phyloP scores from a whole-genome alignment of 1,140 invertebrate genomes.

The Mylabris phalerata region DNA sequence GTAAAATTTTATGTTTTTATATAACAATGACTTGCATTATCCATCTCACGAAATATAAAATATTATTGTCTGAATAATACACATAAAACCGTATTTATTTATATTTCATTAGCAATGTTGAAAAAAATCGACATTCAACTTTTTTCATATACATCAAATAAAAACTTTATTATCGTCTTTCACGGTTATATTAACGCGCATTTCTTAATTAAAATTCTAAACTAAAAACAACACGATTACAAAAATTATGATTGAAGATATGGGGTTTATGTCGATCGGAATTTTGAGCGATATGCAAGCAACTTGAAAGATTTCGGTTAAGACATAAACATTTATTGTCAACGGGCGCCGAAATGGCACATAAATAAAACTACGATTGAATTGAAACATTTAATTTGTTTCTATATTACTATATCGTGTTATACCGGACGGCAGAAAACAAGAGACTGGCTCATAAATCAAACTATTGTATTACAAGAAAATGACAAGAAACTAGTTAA shows the following conservation, averaged over 20 bases:
- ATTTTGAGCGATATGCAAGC: constrained; percentile 1
- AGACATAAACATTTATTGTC: constrained; percentile 22
- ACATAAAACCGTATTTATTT: constrained; percentile 12
- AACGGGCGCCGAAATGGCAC: constrained; percentile 20
- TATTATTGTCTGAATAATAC: constrained; percentile 18
- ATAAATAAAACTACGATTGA: constrained; percentile 23
- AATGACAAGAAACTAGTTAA: too few relatives aligned
- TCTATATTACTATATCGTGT: constrained; percentile 12
- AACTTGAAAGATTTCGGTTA: constrained; percentile 10
- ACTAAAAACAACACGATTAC: too few relatives aligned
- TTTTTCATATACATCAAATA: not conserved
- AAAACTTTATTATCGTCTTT: not conserved
- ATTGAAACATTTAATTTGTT: constrained; percentile 26
- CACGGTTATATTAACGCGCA: too few relatives aligned
- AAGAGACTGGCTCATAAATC: too few relatives aligned
- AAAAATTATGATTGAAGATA: too few relatives aligned
- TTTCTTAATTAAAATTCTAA: too few relatives aligned
- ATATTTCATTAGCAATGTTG: constrained; percentile 22
- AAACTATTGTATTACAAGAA: too few relatives aligned
- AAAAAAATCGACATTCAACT: not conserved
- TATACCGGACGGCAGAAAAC: too few relatives aligned
- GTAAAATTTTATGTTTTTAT: constrained; percentile 29
- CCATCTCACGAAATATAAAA: constrained; percentile 26
- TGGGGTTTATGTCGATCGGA: too few relatives aligned
- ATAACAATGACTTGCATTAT: constrained; percentile 24